Evolutionary conservation across 2,797 vertebrate species (phyloP), one percentile per base, ranked within the genome.

Genomic region (Centropyge bicolor): DNA sequence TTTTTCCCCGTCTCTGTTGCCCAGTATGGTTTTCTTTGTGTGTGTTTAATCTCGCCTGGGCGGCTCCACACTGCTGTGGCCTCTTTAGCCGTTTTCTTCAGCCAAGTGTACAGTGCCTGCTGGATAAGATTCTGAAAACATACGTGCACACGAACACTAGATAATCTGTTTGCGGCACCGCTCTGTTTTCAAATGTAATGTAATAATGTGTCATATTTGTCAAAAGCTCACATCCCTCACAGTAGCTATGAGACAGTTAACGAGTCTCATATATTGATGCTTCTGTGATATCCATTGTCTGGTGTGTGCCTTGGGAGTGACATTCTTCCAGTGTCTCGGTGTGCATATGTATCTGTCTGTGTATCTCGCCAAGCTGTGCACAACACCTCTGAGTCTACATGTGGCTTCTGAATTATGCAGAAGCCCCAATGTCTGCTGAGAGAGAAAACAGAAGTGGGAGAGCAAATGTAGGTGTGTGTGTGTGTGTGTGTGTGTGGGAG

Each of bases 351-450:
- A 70, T 68, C 31, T 70, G 55, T 88, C 51, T 83, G 66, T 72
- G 73, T 73, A 70, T 89, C 70, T 84, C 60, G 13, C 45, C 80
- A 80, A 83, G 76, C 83, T 84, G 67, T 74, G 82, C 88, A 71
- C 84, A 82, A 86, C 87, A 83, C 70, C 57, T 84, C 72, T 70
- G 61, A 78, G 85, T 60, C 68, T 79, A 78, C 88, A 85, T 85
- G 91, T 90, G 88, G 82, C 78, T 80, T 74, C 83, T 95, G 88
- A 95, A 94, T 95, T 89, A 94, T 94, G 87, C 91, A 95, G 81
- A 43, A 90, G 66, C 74, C 74, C 52, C 69, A 48, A 35, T 68
- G 89, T 89, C 82, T 88, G 70, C 74, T 78, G 69, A 85, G 84
- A 82, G 64, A 70, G 72, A 78, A 70, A 70, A 56, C 71, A 69